A percentile compares a stretch with the other conserved stretches of the same genome.
Evolutionary conservation across 2,888 invertebrate species (phyloP).

Genomic region (Agrilus cyanescens): DNA sequence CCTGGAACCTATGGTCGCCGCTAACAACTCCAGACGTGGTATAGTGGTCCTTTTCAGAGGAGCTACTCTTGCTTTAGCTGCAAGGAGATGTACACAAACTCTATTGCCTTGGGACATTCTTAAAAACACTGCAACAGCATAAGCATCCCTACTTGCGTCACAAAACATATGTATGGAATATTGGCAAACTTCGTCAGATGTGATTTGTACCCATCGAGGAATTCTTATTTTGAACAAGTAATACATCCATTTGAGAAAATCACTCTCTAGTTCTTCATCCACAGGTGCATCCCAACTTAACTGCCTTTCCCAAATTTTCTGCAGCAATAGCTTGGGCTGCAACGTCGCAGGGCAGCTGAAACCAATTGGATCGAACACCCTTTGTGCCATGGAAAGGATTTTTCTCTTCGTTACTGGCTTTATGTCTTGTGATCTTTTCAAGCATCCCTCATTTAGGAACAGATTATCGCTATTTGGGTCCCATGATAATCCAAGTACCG

Average conservation of each 20-base stretch:
- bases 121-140: not conserved
- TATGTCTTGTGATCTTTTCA: not conserved
- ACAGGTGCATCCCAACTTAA: conserved; percentile 2
- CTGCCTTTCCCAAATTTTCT: conserved; percentile 2
- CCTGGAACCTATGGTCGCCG: conserved; percentile 3
- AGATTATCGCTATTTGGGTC: conserved; percentile 1
- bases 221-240: not conserved
- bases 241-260: not conserved
- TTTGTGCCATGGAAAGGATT: conserved; percentile 3
- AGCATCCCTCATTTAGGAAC: not conserved
- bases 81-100: not conserved
- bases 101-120: no score
- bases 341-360: conserved; percentile 3
- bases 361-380: conserved; percentile 4
- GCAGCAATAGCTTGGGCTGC: conserved; percentile 1
- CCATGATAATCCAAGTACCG: conserved; percentile 3
- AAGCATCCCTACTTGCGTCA: conserved; percentile 5
- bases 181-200: not conserved
- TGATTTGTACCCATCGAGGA: not conserved
- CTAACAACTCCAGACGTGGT: conserved; percentile 6
- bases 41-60: conserved; percentile 1
- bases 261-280: not conserved
- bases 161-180: conserved; percentile 3
- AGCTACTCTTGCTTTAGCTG: conserved; percentile 1
- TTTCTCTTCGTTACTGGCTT: not conserved